phyloP scores from a whole-genome alignment of 2,797 vertebrate species.

The Centroberyx gerrardi region DNA sequence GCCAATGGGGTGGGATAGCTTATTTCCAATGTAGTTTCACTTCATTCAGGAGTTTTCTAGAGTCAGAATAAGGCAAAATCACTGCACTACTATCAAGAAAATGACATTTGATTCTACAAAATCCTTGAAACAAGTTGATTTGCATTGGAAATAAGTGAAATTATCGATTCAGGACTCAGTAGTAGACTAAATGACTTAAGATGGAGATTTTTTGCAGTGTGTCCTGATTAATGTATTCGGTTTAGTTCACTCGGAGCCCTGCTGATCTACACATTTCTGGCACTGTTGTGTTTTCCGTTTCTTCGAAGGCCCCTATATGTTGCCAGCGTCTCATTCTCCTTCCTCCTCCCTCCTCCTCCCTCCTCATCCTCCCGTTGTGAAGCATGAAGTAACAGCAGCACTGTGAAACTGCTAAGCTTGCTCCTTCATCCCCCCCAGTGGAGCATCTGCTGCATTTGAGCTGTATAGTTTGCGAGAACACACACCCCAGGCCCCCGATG shows the following conservation, averaged over 20 bases:
- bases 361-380: conserved; percentile 3
- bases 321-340: conserved; percentile 17
- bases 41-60: too few relatives aligned
- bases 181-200: too few relatives aligned
- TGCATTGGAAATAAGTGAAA: too few relatives aligned
- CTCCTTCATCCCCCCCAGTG: conserved; percentile 55
- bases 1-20: too few relatives aligned
- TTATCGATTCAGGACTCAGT: too few relatives aligned
- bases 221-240: not conserved
- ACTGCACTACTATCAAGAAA: too few relatives aligned
- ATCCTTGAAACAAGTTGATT: too few relatives aligned
- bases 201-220: too few relatives aligned
- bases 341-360: conserved; percentile 31
- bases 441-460: conserved; percentile 68
- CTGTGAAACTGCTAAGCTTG: conserved; percentile 64
- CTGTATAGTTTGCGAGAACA: conserved; percentile 32
- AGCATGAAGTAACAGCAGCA: conserved; percentile 55
- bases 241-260: not conserved
- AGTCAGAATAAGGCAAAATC: too few relatives aligned
- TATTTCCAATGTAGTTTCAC: too few relatives aligned
- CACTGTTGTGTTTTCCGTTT: conserved; percentile 40
- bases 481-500: conserved; percentile 23
- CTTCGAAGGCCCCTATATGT: conserved; percentile 19
- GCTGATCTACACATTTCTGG: conserved; percentile 29
- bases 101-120: too few relatives aligned